Percentiles rank a stretch among this genome's conserved stretches.
Conservation (phyloP, 2,797 vertebrate genomes). For the Martes flavigula region DNA sequence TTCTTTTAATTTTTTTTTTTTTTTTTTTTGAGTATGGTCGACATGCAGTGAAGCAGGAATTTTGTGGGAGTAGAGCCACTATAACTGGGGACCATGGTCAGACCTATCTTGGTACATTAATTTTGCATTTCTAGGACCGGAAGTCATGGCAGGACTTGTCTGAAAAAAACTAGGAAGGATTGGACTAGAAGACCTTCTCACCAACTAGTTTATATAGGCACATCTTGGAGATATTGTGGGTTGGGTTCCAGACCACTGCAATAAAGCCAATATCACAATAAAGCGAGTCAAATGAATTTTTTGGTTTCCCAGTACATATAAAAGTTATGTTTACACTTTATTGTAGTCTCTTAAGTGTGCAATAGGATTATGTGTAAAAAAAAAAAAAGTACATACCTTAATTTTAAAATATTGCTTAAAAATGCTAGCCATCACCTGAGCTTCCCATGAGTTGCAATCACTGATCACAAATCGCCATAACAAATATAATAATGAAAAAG, state of each 20-base stretch:
- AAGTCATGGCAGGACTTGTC: not conserved
- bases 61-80: not conserved
- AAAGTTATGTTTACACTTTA: not conserved
- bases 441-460: not conserved
- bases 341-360: not conserved
- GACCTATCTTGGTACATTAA: not conserved
- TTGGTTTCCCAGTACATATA: not conserved
- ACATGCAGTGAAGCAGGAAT: not conserved
- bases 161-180: not conserved
- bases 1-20: too few relatives aligned
- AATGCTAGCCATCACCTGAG: not conserved
- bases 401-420: not conserved
- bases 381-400: not conserved
- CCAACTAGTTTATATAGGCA: not conserved
- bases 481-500: not conserved
- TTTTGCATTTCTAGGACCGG: not conserved
- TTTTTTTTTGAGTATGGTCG: not conserved
- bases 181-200: not conserved
- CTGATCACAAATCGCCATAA: not conserved
- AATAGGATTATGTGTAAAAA: not conserved
- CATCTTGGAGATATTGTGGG: not conserved
- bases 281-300: not conserved
- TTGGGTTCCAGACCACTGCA: not conserved
- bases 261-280: not conserved
- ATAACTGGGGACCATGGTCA: not conserved